Base-by-base conservation (phyloP, 2,113 vertebrate species). In the Picathartes gymnocephalus region DNA sequence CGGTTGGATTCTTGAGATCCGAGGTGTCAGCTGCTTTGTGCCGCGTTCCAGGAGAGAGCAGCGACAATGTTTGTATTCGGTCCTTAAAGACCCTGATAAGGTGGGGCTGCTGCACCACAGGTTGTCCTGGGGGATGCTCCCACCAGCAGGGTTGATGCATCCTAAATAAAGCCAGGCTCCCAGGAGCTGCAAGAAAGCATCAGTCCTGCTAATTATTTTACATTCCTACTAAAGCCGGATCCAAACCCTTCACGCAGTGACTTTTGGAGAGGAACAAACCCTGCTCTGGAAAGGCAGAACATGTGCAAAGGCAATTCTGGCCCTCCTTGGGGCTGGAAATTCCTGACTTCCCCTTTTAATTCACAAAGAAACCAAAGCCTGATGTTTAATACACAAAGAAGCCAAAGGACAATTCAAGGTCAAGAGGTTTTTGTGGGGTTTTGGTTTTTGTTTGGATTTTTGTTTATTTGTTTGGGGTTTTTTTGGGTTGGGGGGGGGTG, bases 31-130 rank as follows among this genome's bases (percentile, higher is more conserved):
- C n/a, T n/a, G n/a, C n/a, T n/a, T n/a, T n/a, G n/a, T n/a, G n/a
- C n/a, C n/a, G n/a, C n/a, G n/a, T n/a, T n/a, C n/a, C n/a, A n/a
- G n/a, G n/a, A n/a, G n/a, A n/a, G n/a, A n/a, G n/a, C n/a, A n/a
- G n/a, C n/a, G n/a, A n/a, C n/a, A n/a, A 35, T 16, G 15, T 30
- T 62, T 53, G 20, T 16, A 2, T 66, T 78, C 56, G 14, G 3
- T 10, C 44, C 44, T 1, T 35, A 10, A 51, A 7, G 19, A 15
- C 9, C 21, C 22, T 0, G 10, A 1, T 31, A 13, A 31, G 4
- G 25, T 10, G 35, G 44, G n/a, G 65, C 45, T 3, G 2, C 3
- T 19, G 39, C 73, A 22, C 56, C 15, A 27, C 13, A n/a, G 45
- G 6, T 39, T 48, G 6, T 47, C 60, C 45, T 42, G 64, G 28